phyloP scores from a whole-genome alignment of 2,888 invertebrate genomes.

The Cylloceria caligata region DNA sequence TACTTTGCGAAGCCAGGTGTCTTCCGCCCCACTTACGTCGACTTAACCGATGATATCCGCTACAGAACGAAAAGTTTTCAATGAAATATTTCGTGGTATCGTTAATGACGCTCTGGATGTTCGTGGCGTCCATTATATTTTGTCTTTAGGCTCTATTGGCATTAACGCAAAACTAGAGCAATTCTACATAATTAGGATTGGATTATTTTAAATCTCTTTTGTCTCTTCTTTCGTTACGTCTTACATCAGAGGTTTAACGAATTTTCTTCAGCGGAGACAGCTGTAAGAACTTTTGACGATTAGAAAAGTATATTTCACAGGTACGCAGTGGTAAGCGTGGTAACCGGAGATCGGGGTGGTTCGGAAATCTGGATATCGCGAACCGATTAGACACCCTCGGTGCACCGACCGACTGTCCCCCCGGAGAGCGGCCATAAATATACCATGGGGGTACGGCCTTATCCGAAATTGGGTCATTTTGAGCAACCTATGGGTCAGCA shows the following conservation, averaged over 20 bases:
- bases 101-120: not conserved
- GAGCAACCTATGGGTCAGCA: constrained; percentile 37
- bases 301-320: not conserved
- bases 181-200: not conserved
- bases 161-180: constrained; percentile 25
- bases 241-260: constrained; percentile 6
- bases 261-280: not conserved
- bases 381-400: not conserved
- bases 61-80: not conserved
- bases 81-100: not conserved
- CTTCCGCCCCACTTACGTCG: constrained; percentile 42
- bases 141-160: constrained; percentile 1
- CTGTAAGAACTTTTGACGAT: constrained; percentile 15
- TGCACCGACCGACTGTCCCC: constrained; percentile 39
- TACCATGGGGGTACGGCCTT: constrained; percentile 47
- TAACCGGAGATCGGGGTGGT: constrained; percentile 31
- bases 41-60: not conserved
- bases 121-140: constrained; percentile 19
- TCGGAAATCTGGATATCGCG: constrained; percentile 38
- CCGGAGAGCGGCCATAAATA: constrained; percentile 62
- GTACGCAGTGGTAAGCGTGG: not conserved
- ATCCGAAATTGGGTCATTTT: constrained; percentile 68
- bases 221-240: constrained; percentile 15
- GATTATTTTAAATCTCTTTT: constrained; percentile 2
- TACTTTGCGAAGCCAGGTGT: constrained; percentile 51